Conservation (phyloP, 2,797 vertebrate genomes). For the Sandelia bainsii region DNA sequence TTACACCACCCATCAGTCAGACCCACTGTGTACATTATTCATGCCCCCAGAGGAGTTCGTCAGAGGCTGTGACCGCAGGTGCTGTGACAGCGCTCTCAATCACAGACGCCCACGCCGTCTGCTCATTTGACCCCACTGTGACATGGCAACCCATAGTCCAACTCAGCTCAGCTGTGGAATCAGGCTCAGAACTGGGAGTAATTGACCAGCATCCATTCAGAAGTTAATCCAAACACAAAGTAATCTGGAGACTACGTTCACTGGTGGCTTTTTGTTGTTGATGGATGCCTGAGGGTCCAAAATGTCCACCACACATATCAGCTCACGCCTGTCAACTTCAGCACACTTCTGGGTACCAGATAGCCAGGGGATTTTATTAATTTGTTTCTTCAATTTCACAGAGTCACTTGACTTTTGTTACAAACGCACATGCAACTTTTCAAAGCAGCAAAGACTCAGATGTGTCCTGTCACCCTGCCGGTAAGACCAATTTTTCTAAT, state of each 20-base stretch:
- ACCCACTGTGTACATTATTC: conserved; percentile 77
- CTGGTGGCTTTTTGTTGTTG: conserved; percentile 33
- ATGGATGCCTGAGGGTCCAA: conserved; percentile 49
- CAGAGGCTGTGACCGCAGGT: conserved; percentile 73
- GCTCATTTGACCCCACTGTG: conserved; percentile 53
- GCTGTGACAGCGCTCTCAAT: conserved; percentile 81
- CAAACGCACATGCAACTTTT: conserved; percentile 39
- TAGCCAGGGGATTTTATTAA: conserved; percentile 75
- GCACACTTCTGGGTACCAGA: conserved; percentile 66
- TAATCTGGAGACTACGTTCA: conserved; percentile 32
- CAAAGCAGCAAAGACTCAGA: conserved; percentile 46
- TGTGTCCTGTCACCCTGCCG: conserved; percentile 57
- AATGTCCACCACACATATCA: conserved; percentile 60
- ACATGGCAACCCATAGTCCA: conserved; percentile 34
- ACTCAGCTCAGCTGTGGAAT: conserved; percentile 37
- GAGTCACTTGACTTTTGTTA: conserved; percentile 72
- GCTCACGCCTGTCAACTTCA: conserved; percentile 66
- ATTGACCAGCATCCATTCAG: conserved; percentile 34
- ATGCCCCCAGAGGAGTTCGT: conserved; percentile 69
- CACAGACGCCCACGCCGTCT: conserved; percentile 62
- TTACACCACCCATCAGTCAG: conserved; percentile 80
- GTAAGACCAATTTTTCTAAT: too few species aligned
- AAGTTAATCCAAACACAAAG: conserved; percentile 54
- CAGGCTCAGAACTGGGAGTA: conserved; percentile 13
- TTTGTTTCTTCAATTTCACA: conserved; percentile 81